A percentile compares a stretch with the other conserved stretches of the same genome.
Conservation (phyloP, 2,113 vertebrate species). For the Oreochromis tanganicae region DNA sequence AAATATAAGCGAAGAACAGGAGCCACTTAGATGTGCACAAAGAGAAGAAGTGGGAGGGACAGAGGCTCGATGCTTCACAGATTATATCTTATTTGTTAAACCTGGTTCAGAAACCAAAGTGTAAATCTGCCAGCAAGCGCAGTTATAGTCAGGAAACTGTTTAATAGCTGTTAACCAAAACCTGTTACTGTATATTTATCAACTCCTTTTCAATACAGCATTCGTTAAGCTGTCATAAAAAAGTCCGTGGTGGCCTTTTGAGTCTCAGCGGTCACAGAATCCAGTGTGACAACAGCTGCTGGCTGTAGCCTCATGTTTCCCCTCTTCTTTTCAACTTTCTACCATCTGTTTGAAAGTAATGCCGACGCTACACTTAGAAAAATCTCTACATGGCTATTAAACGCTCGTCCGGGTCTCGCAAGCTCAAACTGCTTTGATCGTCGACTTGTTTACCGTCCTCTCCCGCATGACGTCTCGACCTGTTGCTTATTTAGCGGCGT, state of each 20-base stretch:
- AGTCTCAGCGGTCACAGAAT: neutral
- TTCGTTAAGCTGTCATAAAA: neutral
- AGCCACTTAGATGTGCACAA: neutral
- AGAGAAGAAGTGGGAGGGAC: neutral
- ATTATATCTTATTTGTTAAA: neutral
- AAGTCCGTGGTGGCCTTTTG: accelerated
- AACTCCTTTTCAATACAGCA: neutral
- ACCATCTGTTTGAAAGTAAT: neutral
- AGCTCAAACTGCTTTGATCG: neutral
- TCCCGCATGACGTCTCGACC: accelerated
- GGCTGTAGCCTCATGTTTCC: neutral
- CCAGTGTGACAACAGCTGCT: neutral
- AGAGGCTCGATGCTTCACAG: neutral
- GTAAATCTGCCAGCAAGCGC: neutral
- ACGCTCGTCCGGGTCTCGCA: accelerated
- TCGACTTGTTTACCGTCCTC: neutral
- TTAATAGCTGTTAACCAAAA: neutral
- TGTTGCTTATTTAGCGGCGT: neutral
- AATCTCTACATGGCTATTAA: neutral
- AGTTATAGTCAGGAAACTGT: neutral
- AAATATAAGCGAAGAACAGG: neutral
- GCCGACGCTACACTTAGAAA: neutral
- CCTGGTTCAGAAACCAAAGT: neutral
- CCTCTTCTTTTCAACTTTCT: neutral
- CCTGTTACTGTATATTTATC: neutral